Conservation (phyloP, 2,113 vertebrate species). For the Chinchilla lanigera region DNA sequence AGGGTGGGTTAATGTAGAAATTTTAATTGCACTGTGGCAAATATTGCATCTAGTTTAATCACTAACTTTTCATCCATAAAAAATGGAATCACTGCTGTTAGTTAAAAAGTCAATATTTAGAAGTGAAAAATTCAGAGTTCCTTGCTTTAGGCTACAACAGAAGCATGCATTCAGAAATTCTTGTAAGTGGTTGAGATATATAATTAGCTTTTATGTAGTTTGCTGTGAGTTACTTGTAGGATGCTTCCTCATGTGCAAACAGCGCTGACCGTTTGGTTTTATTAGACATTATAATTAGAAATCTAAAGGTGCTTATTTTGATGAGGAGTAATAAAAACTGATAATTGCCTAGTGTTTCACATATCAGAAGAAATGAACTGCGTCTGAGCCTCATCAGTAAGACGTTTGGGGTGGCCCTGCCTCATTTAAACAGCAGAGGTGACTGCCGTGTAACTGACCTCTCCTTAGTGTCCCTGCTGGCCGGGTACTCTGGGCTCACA, state of each 20-base stretch:
- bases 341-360: slow-evolving; percentile 81
- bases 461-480: not conserved
- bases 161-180: slow-evolving; percentile 86
- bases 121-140: slow-evolving; percentile 86
- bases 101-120: slow-evolving; percentile 90
- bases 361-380: slow-evolving; percentile 62
- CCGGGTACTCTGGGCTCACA: slow-evolving; percentile 8
- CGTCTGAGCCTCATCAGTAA: slow-evolving; percentile 83
- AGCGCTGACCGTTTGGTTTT: slow-evolving; percentile 87
- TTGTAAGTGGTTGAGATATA: slow-evolving; percentile 90
- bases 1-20: slow-evolving; percentile 61
- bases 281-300: slow-evolving; percentile 90
- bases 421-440: not conserved
- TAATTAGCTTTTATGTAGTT: slow-evolving; percentile 93
- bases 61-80: slow-evolving; percentile 85
- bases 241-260: slow-evolving; percentile 92
- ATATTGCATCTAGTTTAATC: slow-evolving; percentile 81
- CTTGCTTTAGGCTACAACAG: slow-evolving; percentile 88
- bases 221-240: slow-evolving; percentile 89
- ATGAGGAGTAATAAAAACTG: slow-evolving; percentile 84
- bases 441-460: not conserved
- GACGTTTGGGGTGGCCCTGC: slow-evolving; percentile 63
- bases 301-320: slow-evolving; percentile 86
- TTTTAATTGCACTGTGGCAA: slow-evolving; percentile 61
- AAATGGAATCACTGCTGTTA: slow-evolving; percentile 85